Evolutionary conservation across 1,140 invertebrate genomes (phyloP).

Genomic region (Heterodera schachtii): DNA sequence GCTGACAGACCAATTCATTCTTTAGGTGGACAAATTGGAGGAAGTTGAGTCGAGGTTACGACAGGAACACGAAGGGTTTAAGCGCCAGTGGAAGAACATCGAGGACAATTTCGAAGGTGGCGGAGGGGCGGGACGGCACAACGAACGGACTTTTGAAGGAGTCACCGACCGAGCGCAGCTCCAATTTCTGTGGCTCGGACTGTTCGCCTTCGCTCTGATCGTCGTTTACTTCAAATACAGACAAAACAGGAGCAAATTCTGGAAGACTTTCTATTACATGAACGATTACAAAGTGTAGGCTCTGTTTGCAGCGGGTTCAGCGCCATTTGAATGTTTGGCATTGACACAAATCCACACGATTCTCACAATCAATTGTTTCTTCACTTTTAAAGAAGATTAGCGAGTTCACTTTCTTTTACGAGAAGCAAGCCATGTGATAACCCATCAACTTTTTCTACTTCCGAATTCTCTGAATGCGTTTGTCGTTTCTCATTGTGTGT

Average conservation of each 20-base stretch:
- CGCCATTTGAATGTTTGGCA: no score
- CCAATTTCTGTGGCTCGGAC: constrained; percentile 51
- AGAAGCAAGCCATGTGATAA: no score
- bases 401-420: no score
- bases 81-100: constrained; percentile 48
- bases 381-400: no score
- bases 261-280: constrained; percentile 65
- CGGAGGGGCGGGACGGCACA: neutral
- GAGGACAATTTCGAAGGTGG: constrained; percentile 43
- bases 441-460: no score
- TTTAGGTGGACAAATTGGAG: constrained; percentile 60
- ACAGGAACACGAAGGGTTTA: constrained; percentile 48
- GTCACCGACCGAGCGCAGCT: constrained; percentile 40
- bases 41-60: constrained; percentile 52
- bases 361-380: no score
- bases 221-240: constrained; percentile 61
- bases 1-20: constrained; percentile 15
- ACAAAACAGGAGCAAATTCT: constrained; percentile 60
- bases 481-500: no score
- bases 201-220: constrained; percentile 48
- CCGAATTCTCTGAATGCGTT: no score
- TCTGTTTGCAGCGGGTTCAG: no score
- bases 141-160: neutral
- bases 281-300: constrained; percentile 63
- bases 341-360: no score